phyloP scores from a whole-genome alignment of 2,797 vertebrate species.

The Sciaenops ocellatus region DNA sequence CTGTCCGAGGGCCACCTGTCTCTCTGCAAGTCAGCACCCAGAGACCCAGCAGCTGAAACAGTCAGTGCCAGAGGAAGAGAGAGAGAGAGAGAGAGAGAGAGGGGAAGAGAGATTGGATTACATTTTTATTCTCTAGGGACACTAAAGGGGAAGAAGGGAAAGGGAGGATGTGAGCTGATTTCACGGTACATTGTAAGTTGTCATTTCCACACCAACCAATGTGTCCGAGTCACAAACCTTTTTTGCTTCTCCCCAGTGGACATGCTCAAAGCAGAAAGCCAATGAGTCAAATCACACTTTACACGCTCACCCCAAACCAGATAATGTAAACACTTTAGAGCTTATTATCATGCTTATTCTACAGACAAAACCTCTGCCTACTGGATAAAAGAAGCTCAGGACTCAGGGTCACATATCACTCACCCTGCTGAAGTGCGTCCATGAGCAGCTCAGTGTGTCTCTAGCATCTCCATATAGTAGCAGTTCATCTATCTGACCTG shows the following conservation, averaged over 20 bases:
- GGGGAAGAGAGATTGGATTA: constrained; percentile 58
- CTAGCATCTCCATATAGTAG: not conserved
- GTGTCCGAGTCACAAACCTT: constrained; percentile 38
- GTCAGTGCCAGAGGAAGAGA: constrained; percentile 53
- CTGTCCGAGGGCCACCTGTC: constrained; percentile 78
- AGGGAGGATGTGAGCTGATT: constrained; percentile 71
- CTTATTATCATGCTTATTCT: not conserved
- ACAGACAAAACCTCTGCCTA: not conserved
- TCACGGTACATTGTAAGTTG: constrained; percentile 66
- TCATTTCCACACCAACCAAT: constrained; percentile 56
- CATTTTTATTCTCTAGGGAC: constrained; percentile 58
- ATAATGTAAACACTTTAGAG: not conserved
- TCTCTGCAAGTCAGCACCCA: constrained; percentile 50
- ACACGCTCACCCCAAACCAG: not conserved
- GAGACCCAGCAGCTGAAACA: constrained; percentile 69
- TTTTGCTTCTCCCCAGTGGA: constrained; percentile 5
- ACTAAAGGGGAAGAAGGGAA: constrained; percentile 28
- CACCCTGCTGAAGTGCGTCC: not conserved
- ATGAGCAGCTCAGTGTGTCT: not conserved
- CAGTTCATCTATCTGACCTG: not conserved
- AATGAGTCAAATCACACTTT: not conserved
- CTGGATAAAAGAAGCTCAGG: not conserved
- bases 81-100: constrained; percentile 23
- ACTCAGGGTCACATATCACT: not conserved
- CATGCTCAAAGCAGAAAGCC: not conserved